A percentile compares a stretch with the other conserved stretches of the same genome.
phyloP scores from a whole-genome alignment of 2,888 invertebrate genomes.

The Amblyjoppa proteus region DNA sequence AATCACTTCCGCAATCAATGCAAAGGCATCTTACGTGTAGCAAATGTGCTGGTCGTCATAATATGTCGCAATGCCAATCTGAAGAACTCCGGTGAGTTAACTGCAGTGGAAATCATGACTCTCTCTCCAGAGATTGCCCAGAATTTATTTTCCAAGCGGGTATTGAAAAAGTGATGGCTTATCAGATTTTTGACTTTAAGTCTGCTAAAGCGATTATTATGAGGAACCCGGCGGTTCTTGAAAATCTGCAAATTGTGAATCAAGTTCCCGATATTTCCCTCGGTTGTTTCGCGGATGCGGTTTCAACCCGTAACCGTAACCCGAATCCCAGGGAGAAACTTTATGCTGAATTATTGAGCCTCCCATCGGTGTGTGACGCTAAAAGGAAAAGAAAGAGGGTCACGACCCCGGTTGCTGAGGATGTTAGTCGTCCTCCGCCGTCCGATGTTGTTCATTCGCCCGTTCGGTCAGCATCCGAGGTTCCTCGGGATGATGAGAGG shows the following conservation, averaged over 20 bases:
- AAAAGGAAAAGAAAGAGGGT: not conserved
- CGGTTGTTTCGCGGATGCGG: conserved; percentile 4
- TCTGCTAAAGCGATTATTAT: not conserved
- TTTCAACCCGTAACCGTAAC: not conserved
- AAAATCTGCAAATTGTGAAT: not conserved
- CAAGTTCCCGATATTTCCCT: conserved; percentile 5
- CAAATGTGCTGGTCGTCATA: not conserved
- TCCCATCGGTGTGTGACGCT: not conserved
- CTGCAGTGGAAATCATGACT: not conserved
- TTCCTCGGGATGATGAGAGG: no score
- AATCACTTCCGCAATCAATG: conserved; percentile 2
- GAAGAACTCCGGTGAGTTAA: not conserved
- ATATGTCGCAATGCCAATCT: not conserved
- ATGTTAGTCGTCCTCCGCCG: no score
- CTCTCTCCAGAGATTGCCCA: not conserved
- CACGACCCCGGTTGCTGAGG: not conserved
- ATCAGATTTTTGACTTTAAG: not conserved
- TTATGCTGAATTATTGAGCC: not conserved
- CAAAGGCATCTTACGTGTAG: conserved; percentile 1
- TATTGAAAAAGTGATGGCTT: conserved; percentile 2
- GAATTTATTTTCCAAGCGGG: not conserved
- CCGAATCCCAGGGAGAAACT: not conserved
- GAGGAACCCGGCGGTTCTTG: not conserved
- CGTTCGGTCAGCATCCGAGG: no score
- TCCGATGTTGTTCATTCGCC: no score